These are phyloP conservation scores for Leptinotarsa defecta DNA, from an alignment of 1,140 invertebrate species.

Conservation along the genomic window DNA sequence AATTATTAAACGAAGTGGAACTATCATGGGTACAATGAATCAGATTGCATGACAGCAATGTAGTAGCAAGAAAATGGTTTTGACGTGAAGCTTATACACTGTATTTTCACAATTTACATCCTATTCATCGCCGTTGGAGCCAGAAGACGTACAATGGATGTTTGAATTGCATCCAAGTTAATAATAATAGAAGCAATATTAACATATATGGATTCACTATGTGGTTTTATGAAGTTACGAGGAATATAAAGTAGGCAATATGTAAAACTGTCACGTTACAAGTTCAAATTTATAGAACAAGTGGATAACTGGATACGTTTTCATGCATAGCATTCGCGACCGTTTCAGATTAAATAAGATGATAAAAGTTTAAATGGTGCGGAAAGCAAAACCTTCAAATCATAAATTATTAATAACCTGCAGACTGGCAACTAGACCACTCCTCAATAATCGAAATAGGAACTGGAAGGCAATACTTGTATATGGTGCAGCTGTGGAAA, in stretches of 20 bases:
- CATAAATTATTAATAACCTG: background rate
- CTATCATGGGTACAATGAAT: background rate
- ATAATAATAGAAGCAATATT: slow-evolving; percentile 23
- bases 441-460: no score
- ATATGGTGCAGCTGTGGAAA: no score
- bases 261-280: slow-evolving; percentile 54
- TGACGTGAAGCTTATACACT: background rate
- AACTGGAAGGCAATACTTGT: no score
- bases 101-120: slow-evolving; percentile 10
- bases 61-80: background rate
- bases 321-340: slow-evolving; percentile 45
- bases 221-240: slow-evolving; percentile 49
- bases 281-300: slow-evolving; percentile 52
- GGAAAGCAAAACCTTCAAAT: slow-evolving; percentile 28
- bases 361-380: slow-evolving; percentile 47
- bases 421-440: no score
- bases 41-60: slow-evolving; percentile 2
- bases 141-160: slow-evolving; percentile 21
- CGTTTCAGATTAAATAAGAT: slow-evolving; percentile 51
- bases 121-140: slow-evolving; percentile 13
- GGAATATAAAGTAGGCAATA: slow-evolving; percentile 53
- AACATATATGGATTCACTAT: slow-evolving; percentile 31
- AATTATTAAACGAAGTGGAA: background rate
- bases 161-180: slow-evolving; percentile 18
- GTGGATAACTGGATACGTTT: slow-evolving; percentile 54